These are phyloP conservation scores for Malacosoma neustria DNA, from an alignment of 2,888 invertebrate species.

Conservation along the genomic window DNA sequence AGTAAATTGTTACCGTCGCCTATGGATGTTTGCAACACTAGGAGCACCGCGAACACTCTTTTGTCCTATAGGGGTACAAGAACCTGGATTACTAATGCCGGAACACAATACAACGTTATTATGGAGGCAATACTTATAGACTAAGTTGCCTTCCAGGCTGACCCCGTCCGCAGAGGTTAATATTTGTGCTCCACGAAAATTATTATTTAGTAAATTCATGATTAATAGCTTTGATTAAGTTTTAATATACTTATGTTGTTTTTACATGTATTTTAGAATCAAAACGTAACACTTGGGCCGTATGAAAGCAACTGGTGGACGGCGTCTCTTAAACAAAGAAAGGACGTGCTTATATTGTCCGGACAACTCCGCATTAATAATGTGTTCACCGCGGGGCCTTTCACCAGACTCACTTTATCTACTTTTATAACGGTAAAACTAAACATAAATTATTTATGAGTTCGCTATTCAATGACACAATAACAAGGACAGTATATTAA, in stretches of 20 bases:
- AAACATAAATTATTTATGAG: neutral
- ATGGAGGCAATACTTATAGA: too few relatives aligned
- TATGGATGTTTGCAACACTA: too few relatives aligned
- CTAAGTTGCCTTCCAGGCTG: too few relatives aligned
- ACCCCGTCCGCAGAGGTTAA: too few relatives aligned
- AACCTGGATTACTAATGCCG: too few relatives aligned
- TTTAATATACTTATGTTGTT: neutral
- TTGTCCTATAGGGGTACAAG: too few relatives aligned
- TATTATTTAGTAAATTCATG: too few relatives aligned
- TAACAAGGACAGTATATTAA: neutral
- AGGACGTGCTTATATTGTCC: slow-evolving; percentile 30
- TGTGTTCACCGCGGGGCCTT: slow-evolving; percentile 54
- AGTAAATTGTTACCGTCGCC: too few relatives aligned
- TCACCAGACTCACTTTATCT: slow-evolving; percentile 43
- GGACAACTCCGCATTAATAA: slow-evolving; percentile 42
- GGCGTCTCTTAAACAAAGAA: slow-evolving; percentile 28
- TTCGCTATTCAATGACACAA: neutral
- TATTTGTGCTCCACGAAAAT: too few relatives aligned
- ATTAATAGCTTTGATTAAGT: too few relatives aligned
- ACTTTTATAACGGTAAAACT: slow-evolving; percentile 44
- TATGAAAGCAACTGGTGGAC: slow-evolving; percentile 55
- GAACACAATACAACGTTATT: too few relatives aligned
- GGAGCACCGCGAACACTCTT: too few relatives aligned
- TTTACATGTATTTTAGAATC: slow-evolving; percentile 26
- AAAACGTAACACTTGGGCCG: slow-evolving; percentile 36